Evolutionary conservation across 2,113 vertebrate genomes (phyloP).

Genomic region (Crotophaga sulcirostris): DNA sequence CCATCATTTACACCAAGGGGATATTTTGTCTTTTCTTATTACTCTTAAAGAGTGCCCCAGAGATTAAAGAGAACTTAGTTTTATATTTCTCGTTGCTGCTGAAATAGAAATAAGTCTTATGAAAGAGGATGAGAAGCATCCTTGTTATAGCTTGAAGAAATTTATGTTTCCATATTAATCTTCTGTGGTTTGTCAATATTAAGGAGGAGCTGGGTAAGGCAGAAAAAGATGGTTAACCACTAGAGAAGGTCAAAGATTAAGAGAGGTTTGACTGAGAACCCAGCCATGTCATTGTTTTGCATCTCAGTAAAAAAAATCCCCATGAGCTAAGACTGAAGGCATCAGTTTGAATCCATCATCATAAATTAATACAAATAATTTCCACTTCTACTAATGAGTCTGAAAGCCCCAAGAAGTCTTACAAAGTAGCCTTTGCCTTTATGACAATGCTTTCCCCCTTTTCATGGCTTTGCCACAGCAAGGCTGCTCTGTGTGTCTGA

Average conservation of each 20-base stretch:
- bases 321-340: neutral
- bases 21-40: neutral
- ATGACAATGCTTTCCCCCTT: neutral
- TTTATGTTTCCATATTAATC: neutral
- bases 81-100: neutral
- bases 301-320: neutral
- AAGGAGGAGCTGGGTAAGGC: neutral
- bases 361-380: neutral
- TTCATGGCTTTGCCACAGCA: neutral
- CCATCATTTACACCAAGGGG: neutral
- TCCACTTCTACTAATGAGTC: neutral
- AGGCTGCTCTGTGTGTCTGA: neutral
- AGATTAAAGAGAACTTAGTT: neutral
- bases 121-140: neutral
- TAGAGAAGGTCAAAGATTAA: neutral
- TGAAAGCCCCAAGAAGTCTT: neutral
- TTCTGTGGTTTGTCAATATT: neutral
- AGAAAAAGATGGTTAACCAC: neutral
- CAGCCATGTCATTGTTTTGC: neutral
- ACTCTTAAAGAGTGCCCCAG: neutral
- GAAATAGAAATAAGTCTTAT: neutral
- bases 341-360: neutral
- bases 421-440: neutral
- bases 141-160: neutral
- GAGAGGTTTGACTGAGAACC: neutral